These are phyloP conservation scores for Lophotis ruficrista DNA, from an alignment of 2,113 vertebrate species.

Conservation along the genomic window DNA sequence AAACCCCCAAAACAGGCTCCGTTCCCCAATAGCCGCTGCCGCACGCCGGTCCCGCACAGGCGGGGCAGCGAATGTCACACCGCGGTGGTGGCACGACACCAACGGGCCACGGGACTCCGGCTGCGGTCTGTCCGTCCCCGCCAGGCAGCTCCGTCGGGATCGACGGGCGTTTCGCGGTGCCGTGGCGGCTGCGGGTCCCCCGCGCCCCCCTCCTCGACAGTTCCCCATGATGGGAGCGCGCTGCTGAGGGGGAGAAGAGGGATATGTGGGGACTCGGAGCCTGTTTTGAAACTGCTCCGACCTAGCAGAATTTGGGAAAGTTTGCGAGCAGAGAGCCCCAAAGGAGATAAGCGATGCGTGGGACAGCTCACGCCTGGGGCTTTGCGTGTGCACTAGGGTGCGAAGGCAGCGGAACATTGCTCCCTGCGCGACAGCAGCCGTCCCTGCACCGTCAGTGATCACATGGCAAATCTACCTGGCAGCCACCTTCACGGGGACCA, in stretches of 20 bases:
- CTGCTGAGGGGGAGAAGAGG: neutral
- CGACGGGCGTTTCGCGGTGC: neutral
- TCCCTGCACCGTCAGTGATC: neutral
- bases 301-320: neutral
- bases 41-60: accelerated
- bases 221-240: neutral
- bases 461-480: neutral
- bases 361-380: neutral
- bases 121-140: neutral
- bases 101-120: neutral
- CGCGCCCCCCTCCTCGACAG: neutral
- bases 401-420: neutral
- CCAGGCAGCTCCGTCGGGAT: neutral
- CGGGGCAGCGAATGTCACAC: accelerated
- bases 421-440: neutral
- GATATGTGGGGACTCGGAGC: neutral
- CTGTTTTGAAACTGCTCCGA: neutral
- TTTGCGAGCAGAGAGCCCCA: neutral
- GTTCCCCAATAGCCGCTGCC: neutral
- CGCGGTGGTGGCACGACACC: neutral
- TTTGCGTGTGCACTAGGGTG: neutral
- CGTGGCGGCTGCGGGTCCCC: neutral
- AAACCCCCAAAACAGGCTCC: neutral
- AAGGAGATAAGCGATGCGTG: neutral
- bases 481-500: no score